Evolutionary conservation across 1,140 invertebrate species (phyloP), one percentile per base, ranked within the genome.

Genomic region (Pseudobourletiella spinata): DNA sequence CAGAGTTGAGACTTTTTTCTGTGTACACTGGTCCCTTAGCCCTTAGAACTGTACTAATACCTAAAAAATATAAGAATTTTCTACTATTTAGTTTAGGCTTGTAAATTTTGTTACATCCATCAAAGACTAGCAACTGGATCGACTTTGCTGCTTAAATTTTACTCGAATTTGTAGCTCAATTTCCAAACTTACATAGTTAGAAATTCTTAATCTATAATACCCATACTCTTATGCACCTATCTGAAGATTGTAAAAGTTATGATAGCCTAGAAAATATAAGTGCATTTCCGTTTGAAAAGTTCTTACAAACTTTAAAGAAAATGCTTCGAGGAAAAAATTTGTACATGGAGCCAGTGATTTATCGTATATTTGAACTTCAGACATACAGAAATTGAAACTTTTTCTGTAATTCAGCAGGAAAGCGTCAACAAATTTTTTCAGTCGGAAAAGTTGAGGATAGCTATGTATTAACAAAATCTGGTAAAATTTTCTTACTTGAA

Each of bases 281-380:
- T 32, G 58, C 63, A 0, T 67, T 65, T 61, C 57, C 58, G 0
- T 67, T 51, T 56, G 66, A 67, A 56, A 64, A 60, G 43, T 54
- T 52, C 50, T 18, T 61, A 35, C 44, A 58, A 48, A 30, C 1
- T 15, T 16, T 65, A 44, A 65, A 65, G 25, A 62, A 28, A 44
- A 20, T 28, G 14, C 1, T 62, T 6, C n/a, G 64, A 4, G 32
- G 22, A 16, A 57, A 58, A 32, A 62, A 48, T 26, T n/a, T 48
- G 18, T 44, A 15, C 26, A 20, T 65, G 22, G 22, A 58, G 15
- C 63, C 62, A 51, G 25, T 64, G n/a, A n/a, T n/a, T n/a, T n/a
- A n/a, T n/a, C n/a, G n/a, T n/a, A n/a, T n/a, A n/a, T n/a, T n/a
- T n/a, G n/a, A n/a, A n/a, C n/a, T n/a, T n/a, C n/a, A n/a, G n/a